Conservation (phyloP, 2,888 invertebrate genomes). For the Rotaria socialis region DNA sequence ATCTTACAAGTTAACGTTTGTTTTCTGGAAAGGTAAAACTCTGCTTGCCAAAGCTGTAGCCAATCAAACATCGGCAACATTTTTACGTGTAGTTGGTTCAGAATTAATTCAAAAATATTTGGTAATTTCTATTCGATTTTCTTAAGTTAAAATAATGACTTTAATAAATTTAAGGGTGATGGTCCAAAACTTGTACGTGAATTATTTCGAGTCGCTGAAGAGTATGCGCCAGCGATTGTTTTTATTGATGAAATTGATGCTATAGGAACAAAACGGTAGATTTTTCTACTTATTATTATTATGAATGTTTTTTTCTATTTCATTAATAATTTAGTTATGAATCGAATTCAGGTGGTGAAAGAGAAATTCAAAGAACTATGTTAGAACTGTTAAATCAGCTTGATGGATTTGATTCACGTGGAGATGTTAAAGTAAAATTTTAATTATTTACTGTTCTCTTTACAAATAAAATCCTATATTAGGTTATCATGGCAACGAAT, state of each 20-base stretch:
- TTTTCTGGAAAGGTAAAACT: conserved; percentile 67
- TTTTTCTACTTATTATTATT: conserved; percentile 46
- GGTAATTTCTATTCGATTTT: conserved; percentile 61
- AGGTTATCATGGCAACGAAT: conserved; percentile 60
- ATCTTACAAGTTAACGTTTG: no score
- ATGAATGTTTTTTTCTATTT: conserved; percentile 57
- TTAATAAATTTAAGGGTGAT: conserved; percentile 71
- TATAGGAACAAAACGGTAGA: conserved; percentile 79
- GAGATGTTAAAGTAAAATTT: conserved; percentile 79
- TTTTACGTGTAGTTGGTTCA: conserved; percentile 95
- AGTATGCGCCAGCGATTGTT: conserved; percentile 97
- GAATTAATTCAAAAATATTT: conserved; percentile 97
- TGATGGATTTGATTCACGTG: conserved; percentile 92
- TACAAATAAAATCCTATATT: conserved; percentile 45
- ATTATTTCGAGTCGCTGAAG: conserved; percentile 95
- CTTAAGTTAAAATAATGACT: background rate
- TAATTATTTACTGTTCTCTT: no score
- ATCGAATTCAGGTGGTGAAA: conserved; percentile 96
- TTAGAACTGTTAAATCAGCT: conserved; percentile 94
- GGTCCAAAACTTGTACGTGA: conserved; percentile 96
- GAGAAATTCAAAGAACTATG: conserved; percentile 99
- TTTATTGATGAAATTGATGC: conserved; percentile 99
- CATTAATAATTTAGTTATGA: conserved; percentile 67
- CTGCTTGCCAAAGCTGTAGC: conserved; percentile 96
- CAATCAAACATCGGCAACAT: conserved; percentile 97